Conservation (phyloP, 2,113 vertebrate species). For the Nyctereutes procyonoides region DNA sequence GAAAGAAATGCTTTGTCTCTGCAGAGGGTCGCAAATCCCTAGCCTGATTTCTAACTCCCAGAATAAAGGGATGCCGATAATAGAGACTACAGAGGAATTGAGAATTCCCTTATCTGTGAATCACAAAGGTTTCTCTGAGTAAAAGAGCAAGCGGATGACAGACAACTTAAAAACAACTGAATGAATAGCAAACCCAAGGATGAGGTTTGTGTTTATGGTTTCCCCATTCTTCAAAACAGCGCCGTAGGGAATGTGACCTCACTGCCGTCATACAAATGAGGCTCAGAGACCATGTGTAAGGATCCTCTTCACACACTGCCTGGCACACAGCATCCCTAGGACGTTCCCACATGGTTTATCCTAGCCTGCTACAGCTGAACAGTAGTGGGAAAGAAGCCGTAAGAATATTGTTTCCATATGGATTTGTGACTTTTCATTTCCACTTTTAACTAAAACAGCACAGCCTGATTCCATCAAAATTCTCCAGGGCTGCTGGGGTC, state of each 20-base stretch:
- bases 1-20: neutral
- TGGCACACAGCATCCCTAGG: neutral
- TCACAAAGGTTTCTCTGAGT: neutral
- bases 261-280: neutral
- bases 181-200: neutral
- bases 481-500: conserved; percentile 14
- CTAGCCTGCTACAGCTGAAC: neutral
- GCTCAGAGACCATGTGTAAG: neutral
- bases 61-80: neutral
- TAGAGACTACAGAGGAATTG: neutral
- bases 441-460: conserved; percentile 31
- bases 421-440: neutral
- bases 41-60: neutral
- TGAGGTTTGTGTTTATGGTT: neutral
- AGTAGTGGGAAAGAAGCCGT: neutral
- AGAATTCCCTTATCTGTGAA: neutral
- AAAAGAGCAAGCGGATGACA: neutral
- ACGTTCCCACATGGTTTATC: neutral
- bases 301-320: no score
- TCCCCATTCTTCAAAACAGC: neutral
- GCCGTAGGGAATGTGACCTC: neutral
- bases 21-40: neutral
- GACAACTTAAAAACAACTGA: neutral
- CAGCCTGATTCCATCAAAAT: conserved; percentile 16
- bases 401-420: neutral